Evolutionary conservation across 2,113 vertebrate species (phyloP), one percentile per base, ranked within the genome.

Genomic region (Myrmophylax atrothorax): DNA sequence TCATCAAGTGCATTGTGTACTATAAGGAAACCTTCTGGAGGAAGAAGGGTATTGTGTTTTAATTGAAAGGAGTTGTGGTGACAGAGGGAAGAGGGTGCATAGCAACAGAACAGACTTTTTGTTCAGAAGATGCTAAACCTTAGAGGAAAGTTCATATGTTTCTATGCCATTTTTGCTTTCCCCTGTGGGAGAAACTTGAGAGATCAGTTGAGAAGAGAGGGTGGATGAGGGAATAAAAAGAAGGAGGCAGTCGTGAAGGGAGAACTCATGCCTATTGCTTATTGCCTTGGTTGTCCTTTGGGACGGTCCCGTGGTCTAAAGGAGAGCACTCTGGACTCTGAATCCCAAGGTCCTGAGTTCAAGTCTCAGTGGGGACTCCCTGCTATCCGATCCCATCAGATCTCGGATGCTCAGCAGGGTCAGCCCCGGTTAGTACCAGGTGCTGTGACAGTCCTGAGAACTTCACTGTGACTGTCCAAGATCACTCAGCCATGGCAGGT

Each of bases 1-100:
- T 99, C 96, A 99, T 99, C 97, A 99, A 99, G 96, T 99, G 99
- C 96, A 99, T 99, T 73, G 98, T 99, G 59, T 99, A 99, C 97
- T 99, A 99, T 92, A 98, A 97, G 73, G 99, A 99, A 90, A 98
- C 98, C 88, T 99, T 99, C 97, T 99, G 99, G 99, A 99, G 98
- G 97, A 98, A 99, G 93, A 99, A 98, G 67, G 98, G 99, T 99
- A 97, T 76, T 87, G 33, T 10, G 2, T 90, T 95, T 92, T 96
- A 83, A 85, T 60, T 83, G 46, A 64, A 44, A 35, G 14, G 24
- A 70, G 26, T 28, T 35, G 9, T 12, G 59, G 7, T n/a, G 56
- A 84, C 44, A 84, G 35, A 56, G 38, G 68, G 69, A 75, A 44
- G 40, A 84, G 37, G 14, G 10, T 52, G 29, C 20, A 8, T 40